phyloP scores from a whole-genome alignment of 2,113 vertebrate species.

The Callospermophilus lateralis region DNA sequence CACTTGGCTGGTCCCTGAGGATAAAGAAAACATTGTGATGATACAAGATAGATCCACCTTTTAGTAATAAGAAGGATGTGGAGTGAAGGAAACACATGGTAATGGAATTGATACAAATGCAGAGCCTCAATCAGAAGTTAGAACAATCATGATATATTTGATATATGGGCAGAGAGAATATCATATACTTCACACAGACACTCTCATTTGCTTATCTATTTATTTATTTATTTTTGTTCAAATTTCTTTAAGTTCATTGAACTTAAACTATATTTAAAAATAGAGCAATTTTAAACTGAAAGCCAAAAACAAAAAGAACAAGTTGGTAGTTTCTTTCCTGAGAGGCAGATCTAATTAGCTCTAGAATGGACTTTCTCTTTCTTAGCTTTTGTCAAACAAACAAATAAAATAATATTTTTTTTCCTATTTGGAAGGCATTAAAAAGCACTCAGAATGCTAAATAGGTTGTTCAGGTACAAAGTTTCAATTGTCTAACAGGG shows the following conservation, averaged over 20 bases:
- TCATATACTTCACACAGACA: too few relatives aligned
- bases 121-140: neutral
- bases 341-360: conserved; percentile 72
- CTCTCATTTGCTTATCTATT: too few relatives aligned
- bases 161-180: neutral
- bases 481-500: conserved; percentile 43
- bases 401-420: neutral
- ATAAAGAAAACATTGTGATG: neutral
- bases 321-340: conserved; percentile 78
- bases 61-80: neutral
- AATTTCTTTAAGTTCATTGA: conserved; percentile 77
- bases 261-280: conserved; percentile 85
- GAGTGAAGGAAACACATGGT: neutral
- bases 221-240: conserved; percentile 55
- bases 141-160: neutral
- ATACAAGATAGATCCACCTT: neutral
- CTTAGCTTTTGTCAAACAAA: conserved; percentile 66
- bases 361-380: conserved; percentile 53
- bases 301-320: conserved; percentile 76
- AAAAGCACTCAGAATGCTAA: conserved; percentile 42
- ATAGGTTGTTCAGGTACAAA: conserved; percentile 9
- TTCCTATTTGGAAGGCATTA: conserved; percentile 76
- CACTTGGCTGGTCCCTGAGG: neutral
- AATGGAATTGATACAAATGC: neutral
- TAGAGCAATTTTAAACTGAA: conserved; percentile 80